Evolutionary conservation across 2,888 invertebrate species (phyloP).

Genomic region (Acronicta psi): DNA sequence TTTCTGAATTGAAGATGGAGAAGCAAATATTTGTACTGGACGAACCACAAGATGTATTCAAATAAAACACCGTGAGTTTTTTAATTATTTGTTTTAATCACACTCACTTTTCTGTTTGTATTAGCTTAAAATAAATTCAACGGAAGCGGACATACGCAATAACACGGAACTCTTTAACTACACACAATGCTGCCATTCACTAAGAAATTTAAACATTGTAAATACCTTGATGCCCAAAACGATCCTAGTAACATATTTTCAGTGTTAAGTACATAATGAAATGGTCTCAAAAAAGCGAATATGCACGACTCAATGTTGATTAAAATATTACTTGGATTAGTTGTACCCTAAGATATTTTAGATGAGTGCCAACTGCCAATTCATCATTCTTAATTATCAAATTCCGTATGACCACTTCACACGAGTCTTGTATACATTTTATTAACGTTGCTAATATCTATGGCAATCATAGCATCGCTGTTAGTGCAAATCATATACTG

Average conservation of each 20-base stretch:
- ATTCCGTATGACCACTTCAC: slow-evolving; percentile 19
- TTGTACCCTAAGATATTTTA: no score
- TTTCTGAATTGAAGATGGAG: slow-evolving; percentile 87
- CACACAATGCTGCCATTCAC: slow-evolving; percentile 15
- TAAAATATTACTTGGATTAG: no score
- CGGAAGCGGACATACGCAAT: slow-evolving; percentile 26
- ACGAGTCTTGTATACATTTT: slow-evolving; percentile 29
- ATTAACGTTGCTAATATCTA: slow-evolving; percentile 47
- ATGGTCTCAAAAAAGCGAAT: no score
- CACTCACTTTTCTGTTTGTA: slow-evolving; percentile 48
- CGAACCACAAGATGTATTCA: slow-evolving; percentile 57
- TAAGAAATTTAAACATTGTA: slow-evolving; percentile 20
- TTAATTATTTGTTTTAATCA: slow-evolving; percentile 60
- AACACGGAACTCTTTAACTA: slow-evolving; percentile 28
- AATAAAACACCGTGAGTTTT: slow-evolving; percentile 65
- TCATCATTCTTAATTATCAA: slow-evolving; percentile 7
- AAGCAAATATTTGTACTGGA: slow-evolving; percentile 86
- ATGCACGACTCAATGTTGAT: no score
- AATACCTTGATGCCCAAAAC: no score
- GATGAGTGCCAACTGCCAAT: slow-evolving; percentile 7
- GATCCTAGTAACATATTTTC: no score
- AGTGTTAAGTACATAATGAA: no score
- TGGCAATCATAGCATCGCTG: slow-evolving; percentile 62
- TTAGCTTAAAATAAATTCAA: slow-evolving; percentile 43
- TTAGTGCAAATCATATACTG: slow-evolving; percentile 53